Evolutionary conservation across 1,140 invertebrate genomes (phyloP).

Genomic region (Physella acuta): DNA sequence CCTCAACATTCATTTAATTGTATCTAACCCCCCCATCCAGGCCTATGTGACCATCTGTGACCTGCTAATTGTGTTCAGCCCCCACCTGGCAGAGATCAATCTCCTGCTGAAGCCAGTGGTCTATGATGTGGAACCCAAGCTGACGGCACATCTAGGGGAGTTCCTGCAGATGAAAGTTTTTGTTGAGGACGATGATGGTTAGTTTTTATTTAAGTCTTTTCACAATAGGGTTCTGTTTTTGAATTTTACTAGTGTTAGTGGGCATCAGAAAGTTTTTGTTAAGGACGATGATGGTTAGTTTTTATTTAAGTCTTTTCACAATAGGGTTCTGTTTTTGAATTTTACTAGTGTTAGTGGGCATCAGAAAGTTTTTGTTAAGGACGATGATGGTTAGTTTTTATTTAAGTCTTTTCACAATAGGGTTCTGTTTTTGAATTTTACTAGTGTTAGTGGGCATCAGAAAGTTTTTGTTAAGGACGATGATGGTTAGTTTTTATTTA

Average conservation of each 20-base stretch:
- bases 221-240: not conserved
- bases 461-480: constrained; percentile 89
- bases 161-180: constrained; percentile 95
- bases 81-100: constrained; percentile 72
- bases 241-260: too few relatives aligned
- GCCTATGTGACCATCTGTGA: constrained; percentile 94
- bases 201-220: constrained; percentile 26
- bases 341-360: too few relatives aligned
- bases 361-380: constrained; percentile 86
- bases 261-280: constrained; percentile 89
- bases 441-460: too few relatives aligned
- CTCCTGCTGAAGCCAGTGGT: constrained; percentile 68
- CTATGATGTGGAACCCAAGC: constrained; percentile 77
- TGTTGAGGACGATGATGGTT: constrained; percentile 73
- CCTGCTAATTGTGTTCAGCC: constrained; percentile 90
- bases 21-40: too few relatives aligned
- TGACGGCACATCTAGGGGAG: constrained; percentile 81
- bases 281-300: constrained; percentile 70
- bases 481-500: constrained; percentile 63
- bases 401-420: not conserved
- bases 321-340: not conserved
- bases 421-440: not conserved
- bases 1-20: too few relatives aligned
- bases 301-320: not conserved
- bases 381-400: constrained; percentile 68